Percentiles rank a stretch among this genome's conserved stretches.
Conservation (phyloP, 1,140 invertebrate species). For the Aphis gossypii region DNA sequence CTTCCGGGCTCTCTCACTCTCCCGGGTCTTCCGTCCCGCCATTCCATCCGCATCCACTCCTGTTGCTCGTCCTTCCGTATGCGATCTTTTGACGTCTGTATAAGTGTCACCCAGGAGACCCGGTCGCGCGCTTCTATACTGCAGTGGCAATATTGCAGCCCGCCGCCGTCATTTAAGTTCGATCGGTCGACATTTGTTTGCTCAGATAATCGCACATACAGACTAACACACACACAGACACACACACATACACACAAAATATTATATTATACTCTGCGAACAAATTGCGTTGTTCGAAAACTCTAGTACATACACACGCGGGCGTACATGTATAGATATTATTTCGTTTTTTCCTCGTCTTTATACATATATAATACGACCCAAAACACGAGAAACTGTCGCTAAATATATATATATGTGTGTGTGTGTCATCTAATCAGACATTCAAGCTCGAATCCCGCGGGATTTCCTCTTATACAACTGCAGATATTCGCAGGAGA, state of each 20-base stretch:
- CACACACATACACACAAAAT: not conserved
- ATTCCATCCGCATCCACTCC: too few relatives aligned
- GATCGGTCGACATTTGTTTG: constrained; percentile 51
- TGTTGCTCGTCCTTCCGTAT: not conserved
- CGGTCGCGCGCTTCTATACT: not conserved
- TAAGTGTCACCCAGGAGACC: constrained; percentile 52
- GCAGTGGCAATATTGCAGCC: constrained; percentile 6
- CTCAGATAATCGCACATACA: constrained; percentile 14
- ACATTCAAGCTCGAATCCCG: not conserved
- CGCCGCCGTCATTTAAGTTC: constrained; percentile 7
- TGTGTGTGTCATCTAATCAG: not conserved
- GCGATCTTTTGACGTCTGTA: constrained; percentile 4
- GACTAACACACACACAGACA: not conserved
- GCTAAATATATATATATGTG: not conserved
- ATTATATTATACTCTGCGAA: not conserved
- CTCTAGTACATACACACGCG: not conserved
- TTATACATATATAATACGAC: not conserved
- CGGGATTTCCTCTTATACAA: not conserved
- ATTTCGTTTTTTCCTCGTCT: not conserved
- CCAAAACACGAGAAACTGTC: not conserved
- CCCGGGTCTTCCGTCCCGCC: not conserved
- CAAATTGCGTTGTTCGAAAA: constrained; percentile 46
- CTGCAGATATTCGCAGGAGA: not conserved
- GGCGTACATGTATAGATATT: not conserved
- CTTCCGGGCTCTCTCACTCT: not conserved